Evolutionary conservation across 2,113 vertebrate species (phyloP).

Genomic region (Cinclus cinclus): DNA sequence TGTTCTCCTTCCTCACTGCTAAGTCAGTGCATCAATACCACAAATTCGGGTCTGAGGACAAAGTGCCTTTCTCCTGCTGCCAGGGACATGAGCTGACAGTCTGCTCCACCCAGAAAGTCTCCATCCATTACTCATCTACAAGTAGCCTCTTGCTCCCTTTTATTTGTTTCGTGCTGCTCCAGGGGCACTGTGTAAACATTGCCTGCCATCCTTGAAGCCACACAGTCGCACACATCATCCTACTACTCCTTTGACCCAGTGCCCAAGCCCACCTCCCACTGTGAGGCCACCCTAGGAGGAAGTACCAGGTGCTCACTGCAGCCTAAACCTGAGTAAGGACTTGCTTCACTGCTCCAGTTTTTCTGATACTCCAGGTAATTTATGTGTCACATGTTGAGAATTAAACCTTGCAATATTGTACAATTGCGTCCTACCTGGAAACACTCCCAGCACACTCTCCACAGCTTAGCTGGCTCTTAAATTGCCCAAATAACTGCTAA

Average conservation of each 20-base stretch:
- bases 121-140: too few species aligned
- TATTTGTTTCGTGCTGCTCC: background rate
- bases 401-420: background rate
- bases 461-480: background rate
- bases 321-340: background rate
- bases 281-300: background rate
- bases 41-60: background rate
- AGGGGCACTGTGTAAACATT: background rate
- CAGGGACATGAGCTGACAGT: background rate
- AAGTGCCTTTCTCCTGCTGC: background rate
- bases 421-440: background rate
- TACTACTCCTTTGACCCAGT: background rate
- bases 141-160: background rate
- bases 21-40: background rate
- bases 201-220: background rate
- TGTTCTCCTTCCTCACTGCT: background rate
- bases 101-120: background rate
- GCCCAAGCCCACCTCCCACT: background rate
- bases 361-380: background rate
- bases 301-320: background rate
- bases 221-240: background rate
- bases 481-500: background rate
- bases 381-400: rapidly evolving
- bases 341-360: background rate
- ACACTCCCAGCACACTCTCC: background rate